Evolutionary conservation across 2,797 vertebrate species (phyloP), one percentile per base, ranked within the genome.

Genomic region (Euthynnus affinis): DNA sequence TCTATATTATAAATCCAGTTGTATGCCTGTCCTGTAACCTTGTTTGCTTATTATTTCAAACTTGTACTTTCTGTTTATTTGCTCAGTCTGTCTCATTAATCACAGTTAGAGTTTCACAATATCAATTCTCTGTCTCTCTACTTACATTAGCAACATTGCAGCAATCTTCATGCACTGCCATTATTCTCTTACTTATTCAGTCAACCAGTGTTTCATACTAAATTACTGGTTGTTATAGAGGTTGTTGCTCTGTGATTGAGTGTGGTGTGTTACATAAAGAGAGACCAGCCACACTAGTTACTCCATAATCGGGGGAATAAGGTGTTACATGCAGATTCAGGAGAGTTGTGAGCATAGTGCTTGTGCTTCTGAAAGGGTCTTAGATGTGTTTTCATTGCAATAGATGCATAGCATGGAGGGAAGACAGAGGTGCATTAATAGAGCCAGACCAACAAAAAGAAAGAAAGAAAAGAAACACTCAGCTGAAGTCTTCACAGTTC

Each of bases 201-300:
- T 72, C 67, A 27, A 15, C n/a, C 5, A 55, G 58, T 49, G 53
- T 76, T 48, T 74, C 44, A 51, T 61, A 25, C 57, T 76, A 65
- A 84, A 78, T 76, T 14, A 80, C 29, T 68, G 55, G 52, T 58
- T 61, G 29, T 76, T 60, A 40, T 12, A 48, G 69, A 74, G 61
- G 56, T 69, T 77, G 72, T 57, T 70, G 60, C 58, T 78, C 32
- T 83, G 61, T 75, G 68, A 84, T 74, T 59, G 72, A 82, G 34
- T 80, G 56, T 69, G 57, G 42, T 14, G 17, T 74, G 53, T 68
- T 71, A 52, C 49, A 53, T 29, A 22, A 72, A 9, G 44, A 37
- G 53, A 63, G 51, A 37, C 56, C 44, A 66, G 64, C 12, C 53
- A 42, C 49, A 15, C 5, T 56, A 32, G 56, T 67, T 76, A 51